Base-by-base conservation (phyloP, 2,888 invertebrate genomes). In the Xestoiulus laeticollis region DNA sequence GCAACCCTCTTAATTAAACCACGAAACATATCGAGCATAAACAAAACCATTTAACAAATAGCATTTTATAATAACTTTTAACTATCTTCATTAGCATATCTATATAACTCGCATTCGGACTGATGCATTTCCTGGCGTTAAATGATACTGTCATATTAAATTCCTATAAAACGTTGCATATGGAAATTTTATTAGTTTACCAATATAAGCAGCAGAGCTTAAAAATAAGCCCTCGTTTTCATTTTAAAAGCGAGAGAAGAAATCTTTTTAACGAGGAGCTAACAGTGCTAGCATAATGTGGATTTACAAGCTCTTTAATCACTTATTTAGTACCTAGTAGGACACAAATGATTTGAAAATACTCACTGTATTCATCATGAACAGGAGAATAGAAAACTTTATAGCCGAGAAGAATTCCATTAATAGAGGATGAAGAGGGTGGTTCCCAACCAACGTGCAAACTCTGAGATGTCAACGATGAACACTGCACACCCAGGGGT, bases 351-450 rank as follows among this genome's bases (percentile, higher is more conserved):
- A 68, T 26, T 68, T 68, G 26, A 38, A 78, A 85, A 85, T 83
- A 68, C 85, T 82, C 86, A 88, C 88, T 82, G 44, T 87, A 85
- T 78, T 59, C 84, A 26, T 88, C 88, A 30, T 38, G 19, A 44
- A 44, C 82, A 16, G 88, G 88, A 33, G 83, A 32, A 53, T 89
- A 92, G 30, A 90, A 90, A 4, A 92, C 91, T 88, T 91, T 91
- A 89, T 92, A 92, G 0, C 92, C 92, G 89, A 91, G 91, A 26
- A 92, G 90, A 32, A 92, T 90, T 1, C 92, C 92, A 88, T 92
- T 91, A 1, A 92, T 90, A 0, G 92, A 91, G 89, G 91, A 91
- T 44, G 91, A 89, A 1, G 92, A 91, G 14, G 92, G 92, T 3
- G 92, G 91, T 4, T 91, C 91, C 92, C 92, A 92, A 19, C 91